Percentiles rank a stretch among this genome's conserved stretches.
Evolutionary conservation across 2,113 vertebrate species (phyloP).

Genomic region (Hiodon tergisus): DNA sequence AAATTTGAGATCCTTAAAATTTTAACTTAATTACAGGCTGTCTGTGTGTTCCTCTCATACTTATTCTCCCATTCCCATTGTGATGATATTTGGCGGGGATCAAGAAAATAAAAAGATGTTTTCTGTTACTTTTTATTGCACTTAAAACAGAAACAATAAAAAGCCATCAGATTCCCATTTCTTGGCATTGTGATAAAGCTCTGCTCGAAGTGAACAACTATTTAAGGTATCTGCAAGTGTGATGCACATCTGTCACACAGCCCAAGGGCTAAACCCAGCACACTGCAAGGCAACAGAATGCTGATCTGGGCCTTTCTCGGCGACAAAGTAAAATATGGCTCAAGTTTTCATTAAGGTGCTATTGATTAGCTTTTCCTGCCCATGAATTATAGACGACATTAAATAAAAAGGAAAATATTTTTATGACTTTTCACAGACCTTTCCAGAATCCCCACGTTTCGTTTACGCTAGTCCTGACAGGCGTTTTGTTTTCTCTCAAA

Average conservation of each 20-base stretch:
- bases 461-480: constrained; percentile 59
- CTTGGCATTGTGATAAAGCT: constrained; percentile 57
- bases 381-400: constrained; percentile 98
- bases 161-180: constrained; percentile 30
- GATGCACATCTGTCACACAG: constrained; percentile 70
- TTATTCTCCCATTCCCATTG: constrained; percentile 1
- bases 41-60: constrained; percentile 11
- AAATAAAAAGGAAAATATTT: constrained; percentile 98
- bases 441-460: constrained; percentile 67
- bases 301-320: constrained; percentile 88
- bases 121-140: constrained; percentile 40
- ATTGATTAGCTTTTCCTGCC: constrained; percentile 99
- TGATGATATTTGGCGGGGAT: neutral
- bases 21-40: constrained; percentile 26
- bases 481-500: constrained; percentile 58
- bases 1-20: constrained; percentile 14
- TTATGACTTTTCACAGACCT: constrained; percentile 91
- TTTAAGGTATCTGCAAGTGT: constrained; percentile 65
- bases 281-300: constrained; percentile 78
- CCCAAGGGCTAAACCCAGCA: constrained; percentile 61
- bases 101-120: neutral
- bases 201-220: constrained; percentile 58
- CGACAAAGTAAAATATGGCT: constrained; percentile 97
- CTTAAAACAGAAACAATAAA: constrained; percentile 39
- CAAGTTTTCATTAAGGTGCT: constrained; percentile 99